Conservation (phyloP, 2,113 vertebrate species). For the Xerus inauris region DNA sequence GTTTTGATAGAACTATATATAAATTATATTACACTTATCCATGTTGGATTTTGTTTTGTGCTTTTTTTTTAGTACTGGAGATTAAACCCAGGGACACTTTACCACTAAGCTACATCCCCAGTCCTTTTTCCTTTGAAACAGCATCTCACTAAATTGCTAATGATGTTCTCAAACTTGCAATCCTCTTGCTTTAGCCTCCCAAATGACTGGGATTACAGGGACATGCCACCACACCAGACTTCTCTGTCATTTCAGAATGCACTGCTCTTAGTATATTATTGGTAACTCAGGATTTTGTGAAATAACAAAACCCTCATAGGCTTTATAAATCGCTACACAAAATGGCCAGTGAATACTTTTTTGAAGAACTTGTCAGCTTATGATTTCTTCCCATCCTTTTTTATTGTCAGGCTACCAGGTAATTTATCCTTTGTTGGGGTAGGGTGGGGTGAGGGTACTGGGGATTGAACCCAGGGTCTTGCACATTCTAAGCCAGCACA, state of each 20-base stretch:
- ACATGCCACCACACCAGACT: not conserved
- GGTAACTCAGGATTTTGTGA: not conserved
- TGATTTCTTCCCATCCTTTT: not conserved
- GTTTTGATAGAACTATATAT: not conserved
- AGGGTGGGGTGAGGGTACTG: too few species aligned
- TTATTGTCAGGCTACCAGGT: not conserved
- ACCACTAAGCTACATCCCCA: too few species aligned
- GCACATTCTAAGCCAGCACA: not conserved
- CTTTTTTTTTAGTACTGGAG: too few species aligned
- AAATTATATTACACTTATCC: not conserved
- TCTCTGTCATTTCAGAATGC: not conserved
- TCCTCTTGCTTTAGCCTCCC: too few species aligned
- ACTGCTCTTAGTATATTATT: not conserved
- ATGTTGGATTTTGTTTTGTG: too few species aligned
- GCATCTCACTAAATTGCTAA: too few species aligned
- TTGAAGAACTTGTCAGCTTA: not conserved
- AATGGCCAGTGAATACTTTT: not conserved
- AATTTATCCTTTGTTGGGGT: not conserved
- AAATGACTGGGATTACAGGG: too few species aligned
- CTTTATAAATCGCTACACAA: conserved; percentile 15
- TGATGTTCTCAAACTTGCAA: too few species aligned
- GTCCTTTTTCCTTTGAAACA: too few species aligned
- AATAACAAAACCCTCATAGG: not conserved
- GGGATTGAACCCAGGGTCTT: not conserved
- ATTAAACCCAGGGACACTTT: too few species aligned